These are phyloP conservation scores for Bufo gargarizans DNA, from an alignment of 2,113 vertebrate species.

Conservation along the genomic window DNA sequence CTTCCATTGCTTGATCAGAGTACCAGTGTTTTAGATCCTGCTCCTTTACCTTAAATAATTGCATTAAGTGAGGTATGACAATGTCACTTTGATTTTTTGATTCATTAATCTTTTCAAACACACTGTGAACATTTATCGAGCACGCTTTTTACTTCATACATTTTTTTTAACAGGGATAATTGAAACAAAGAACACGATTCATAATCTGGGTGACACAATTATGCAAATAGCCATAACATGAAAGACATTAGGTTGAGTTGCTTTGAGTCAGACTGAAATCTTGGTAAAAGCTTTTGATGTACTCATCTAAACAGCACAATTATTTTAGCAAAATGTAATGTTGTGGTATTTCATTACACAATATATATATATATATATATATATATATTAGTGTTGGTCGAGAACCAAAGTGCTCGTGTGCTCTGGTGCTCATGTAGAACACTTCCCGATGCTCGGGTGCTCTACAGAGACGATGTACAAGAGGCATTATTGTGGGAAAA, in stretches of 20 bases:
- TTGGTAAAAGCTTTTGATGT: slow-evolving; percentile 22
- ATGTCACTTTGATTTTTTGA: slow-evolving; percentile 49
- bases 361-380: slow-evolving; percentile 38
- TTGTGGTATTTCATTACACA: slow-evolving; percentile 37
- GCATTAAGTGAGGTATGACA: slow-evolving; percentile 46
- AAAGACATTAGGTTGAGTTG: slow-evolving; percentile 40
- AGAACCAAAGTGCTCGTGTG: too few relatives aligned
- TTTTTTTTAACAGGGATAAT: slow-evolving; percentile 34
- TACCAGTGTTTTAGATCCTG: slow-evolving; percentile 20
- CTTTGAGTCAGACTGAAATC: slow-evolving; percentile 35
- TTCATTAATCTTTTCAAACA: slow-evolving; percentile 48
- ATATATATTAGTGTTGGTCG: background rate
- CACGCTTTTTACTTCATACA: slow-evolving; percentile 29
- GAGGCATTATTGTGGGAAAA: too few relatives aligned
- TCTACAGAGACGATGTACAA: too few relatives aligned
- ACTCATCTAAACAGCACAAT: slow-evolving; percentile 1
- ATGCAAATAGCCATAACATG: slow-evolving; percentile 51
- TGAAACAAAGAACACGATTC: slow-evolving; percentile 50
- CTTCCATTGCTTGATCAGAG: slow-evolving; percentile 41
- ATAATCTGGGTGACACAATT: slow-evolving; percentile 42
- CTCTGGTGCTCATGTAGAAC: too few relatives aligned
- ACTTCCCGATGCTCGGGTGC: too few relatives aligned
- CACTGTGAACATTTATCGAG: slow-evolving; percentile 40
- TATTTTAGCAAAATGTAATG: background rate
- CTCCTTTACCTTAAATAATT: slow-evolving; percentile 43